Evolutionary conservation across 2,113 vertebrate species (phyloP), one percentile per base, ranked within the genome.

Genomic region (Uria aalge): DNA sequence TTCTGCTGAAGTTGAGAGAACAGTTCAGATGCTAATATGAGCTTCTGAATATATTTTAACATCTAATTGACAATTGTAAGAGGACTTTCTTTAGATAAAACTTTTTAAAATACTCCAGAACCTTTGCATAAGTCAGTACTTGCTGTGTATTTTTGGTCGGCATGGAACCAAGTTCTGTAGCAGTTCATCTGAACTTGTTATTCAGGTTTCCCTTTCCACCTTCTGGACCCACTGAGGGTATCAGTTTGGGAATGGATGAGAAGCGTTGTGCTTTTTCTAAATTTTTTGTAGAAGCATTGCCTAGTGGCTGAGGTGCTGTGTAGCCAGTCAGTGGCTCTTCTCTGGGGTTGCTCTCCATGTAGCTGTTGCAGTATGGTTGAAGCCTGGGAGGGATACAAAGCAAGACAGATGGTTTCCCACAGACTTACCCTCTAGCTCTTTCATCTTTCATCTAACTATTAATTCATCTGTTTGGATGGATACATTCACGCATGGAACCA

Each of bases 371-470:
- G 92, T 82, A 73, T 95, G 74, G 96, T 86, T 85, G 94, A 97
- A 98, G 97, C 97, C 98, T 97, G 96, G 97, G 97, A 98, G 94
- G 96, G 97, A 98, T 98, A 98, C 97, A 90, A 95, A 98, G 97
- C 96, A 97, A 97, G 98, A 99, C 99, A 99, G 99, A 99, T 99
- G 99, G 99, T 98, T 98, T 98, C 98, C 98, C 97, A 85, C 98
- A 97, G 98, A 97, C 97, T 98, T 98, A 96, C 98, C 98, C 98
- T 98, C 98, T 96, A 99, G 98, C 98, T 98, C 99, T 99, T 99
- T 99, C 98, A 99, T 99, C 99, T 99, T 98, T 98, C 98, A 98
- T 99, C 98, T 99, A 98, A 98, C 99, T 99, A 98, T 99, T 99
- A 99, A 99, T 99, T 99, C 98, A 99, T 99, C 98, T 99, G 98